Conservation (phyloP, 2,113 vertebrate genomes). For the Fulmarus glacialis region DNA sequence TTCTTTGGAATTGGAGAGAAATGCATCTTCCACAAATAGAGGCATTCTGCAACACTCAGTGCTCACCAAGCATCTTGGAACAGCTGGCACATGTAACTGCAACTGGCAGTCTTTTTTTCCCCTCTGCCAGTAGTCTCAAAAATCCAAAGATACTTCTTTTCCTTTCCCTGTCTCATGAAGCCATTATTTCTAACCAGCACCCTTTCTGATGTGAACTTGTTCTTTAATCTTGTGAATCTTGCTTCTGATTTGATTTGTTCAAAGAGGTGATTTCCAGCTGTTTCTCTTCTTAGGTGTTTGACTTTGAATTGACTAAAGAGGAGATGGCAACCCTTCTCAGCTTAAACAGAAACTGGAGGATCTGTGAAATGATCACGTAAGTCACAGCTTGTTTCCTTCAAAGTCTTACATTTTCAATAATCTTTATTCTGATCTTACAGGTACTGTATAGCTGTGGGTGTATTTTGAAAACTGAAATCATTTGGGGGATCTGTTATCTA, state of each 20-base stretch:
- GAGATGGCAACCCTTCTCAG: slow-evolving; percentile 83
- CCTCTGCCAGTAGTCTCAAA: neutral
- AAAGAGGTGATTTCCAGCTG: neutral
- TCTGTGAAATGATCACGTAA: slow-evolving; percentile 83
- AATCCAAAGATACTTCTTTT: neutral
- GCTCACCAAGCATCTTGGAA: neutral
- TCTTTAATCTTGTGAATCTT: neutral
- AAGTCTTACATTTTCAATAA: neutral
- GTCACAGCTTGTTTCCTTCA: slow-evolving; percentile 8
- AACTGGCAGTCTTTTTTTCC: neutral
- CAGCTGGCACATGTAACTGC: neutral
- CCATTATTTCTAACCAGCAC: neutral
- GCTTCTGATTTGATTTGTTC: neutral
- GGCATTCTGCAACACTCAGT: neutral
- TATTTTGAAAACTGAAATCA: neutral
- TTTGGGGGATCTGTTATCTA: neutral
- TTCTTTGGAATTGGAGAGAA: neutral
- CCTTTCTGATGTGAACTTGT: neutral
- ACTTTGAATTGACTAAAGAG: slow-evolving; percentile 85
- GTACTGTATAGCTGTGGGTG: neutral
- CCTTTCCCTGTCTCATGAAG: neutral
- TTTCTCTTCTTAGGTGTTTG: slow-evolving; percentile 84
- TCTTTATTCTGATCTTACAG: neutral
- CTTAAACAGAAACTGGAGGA: slow-evolving; percentile 87
- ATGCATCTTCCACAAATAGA: neutral